These are phyloP conservation scores for Phataginus tricuspis DNA, from an alignment of 2,797 vertebrate genomes.

Conservation along the genomic window DNA sequence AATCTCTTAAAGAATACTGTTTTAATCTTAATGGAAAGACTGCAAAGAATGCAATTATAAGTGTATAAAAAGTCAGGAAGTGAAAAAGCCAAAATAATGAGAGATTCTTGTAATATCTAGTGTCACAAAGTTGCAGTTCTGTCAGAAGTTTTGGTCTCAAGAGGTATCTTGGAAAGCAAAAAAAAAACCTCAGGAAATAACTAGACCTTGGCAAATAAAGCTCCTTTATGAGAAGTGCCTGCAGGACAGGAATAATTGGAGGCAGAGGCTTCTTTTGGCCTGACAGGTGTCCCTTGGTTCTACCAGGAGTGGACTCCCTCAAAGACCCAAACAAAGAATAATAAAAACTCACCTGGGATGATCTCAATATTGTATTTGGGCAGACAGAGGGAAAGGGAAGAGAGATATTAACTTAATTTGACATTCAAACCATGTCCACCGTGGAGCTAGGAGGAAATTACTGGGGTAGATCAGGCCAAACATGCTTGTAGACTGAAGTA, in stretches of 20 bases:
- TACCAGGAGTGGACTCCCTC: not conserved
- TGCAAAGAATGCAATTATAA: slow-evolving; percentile 17
- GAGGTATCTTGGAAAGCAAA: not conserved
- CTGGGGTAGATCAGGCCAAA: not conserved
- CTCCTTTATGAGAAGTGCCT: slow-evolving; percentile 44
- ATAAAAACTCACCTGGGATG: not conserved
- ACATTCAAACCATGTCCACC: not conserved
- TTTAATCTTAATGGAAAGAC: slow-evolving; percentile 3
- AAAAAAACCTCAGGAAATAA: slow-evolving; percentile 38
- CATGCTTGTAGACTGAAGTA: not conserved
- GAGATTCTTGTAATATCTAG: slow-evolving; percentile 45
- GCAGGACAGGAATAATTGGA: slow-evolving; percentile 73
- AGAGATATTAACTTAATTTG: not conserved
- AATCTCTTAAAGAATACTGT: not conserved
- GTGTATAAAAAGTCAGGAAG: not conserved
- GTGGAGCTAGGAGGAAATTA: not conserved
- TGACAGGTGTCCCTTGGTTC: slow-evolving; percentile 47
- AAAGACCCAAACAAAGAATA: slow-evolving; percentile 8
- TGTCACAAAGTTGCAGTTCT: slow-evolving; percentile 51
- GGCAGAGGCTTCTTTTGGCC: slow-evolving; percentile 25
- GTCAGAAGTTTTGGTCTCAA: slow-evolving; percentile 51
- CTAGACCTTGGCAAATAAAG: slow-evolving; percentile 47
- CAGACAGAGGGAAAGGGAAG: slow-evolving; percentile 33
- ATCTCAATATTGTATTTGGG: slow-evolving; percentile 30
- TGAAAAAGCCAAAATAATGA: slow-evolving; percentile 60